phyloP scores from a whole-genome alignment of 2,797 vertebrate genomes.

The Chelmon rostratus region DNA sequence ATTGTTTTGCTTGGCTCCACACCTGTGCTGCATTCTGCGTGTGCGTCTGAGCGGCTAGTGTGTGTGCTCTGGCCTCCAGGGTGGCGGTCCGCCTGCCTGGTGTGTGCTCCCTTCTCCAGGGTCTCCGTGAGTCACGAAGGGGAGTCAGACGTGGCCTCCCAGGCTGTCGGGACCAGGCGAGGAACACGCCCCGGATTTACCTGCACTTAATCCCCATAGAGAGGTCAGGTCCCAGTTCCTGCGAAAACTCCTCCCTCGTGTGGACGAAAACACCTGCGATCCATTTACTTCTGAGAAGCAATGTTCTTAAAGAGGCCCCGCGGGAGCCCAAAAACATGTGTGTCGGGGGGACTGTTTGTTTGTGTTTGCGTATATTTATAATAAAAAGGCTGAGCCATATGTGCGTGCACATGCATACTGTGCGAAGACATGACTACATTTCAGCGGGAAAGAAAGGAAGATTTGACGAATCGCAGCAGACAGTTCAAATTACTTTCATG shows the following conservation, averaged over 20 bases:
- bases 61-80: constrained; percentile 64
- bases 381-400: constrained; percentile 52
- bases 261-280: constrained; percentile 75
- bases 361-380: constrained; percentile 58
- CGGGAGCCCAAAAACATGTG: constrained; percentile 59
- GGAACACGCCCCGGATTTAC: constrained; percentile 71
- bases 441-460: constrained; percentile 42
- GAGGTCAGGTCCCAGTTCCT: constrained; percentile 70
- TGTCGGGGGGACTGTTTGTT: constrained; percentile 51
- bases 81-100: constrained; percentile 50
- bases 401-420: constrained; percentile 15
- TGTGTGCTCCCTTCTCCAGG: constrained; percentile 55
- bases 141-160: constrained; percentile 70
- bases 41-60: constrained; percentile 40
- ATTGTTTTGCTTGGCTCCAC: constrained; percentile 77
- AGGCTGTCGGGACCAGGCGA: constrained; percentile 47
- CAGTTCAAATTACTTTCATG: constrained; percentile 79
- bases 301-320: constrained; percentile 69
- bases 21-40: constrained; percentile 69
- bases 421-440: constrained; percentile 40
- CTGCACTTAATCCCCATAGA: constrained; percentile 77
- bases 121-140: constrained; percentile 67
- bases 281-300: constrained; percentile 69
- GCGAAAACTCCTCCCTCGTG: constrained; percentile 58
- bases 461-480: constrained; percentile 64